These are phyloP conservation scores for Zaprionus gabonicus DNA, from an alignment of 1,140 invertebrate genomes.

Conservation along the genomic window DNA sequence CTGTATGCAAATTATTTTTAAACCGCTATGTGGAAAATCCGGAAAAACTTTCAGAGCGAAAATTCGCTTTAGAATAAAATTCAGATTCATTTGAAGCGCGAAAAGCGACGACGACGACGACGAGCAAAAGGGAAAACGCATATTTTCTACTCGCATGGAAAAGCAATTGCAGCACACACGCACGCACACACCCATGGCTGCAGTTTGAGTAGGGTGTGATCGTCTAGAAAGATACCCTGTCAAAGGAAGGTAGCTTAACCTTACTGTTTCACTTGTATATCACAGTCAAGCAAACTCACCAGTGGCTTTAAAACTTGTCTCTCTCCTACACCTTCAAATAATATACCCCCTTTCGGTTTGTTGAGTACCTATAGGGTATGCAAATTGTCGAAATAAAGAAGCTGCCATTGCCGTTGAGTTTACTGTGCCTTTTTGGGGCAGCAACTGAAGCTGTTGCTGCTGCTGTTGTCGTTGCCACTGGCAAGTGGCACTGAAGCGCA, in stretches of 20 bases:
- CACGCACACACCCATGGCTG: background rate
- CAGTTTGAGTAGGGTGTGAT: background rate
- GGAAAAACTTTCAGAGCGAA: background rate
- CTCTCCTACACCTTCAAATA: too few relatives aligned
- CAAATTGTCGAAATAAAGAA: constrained; percentile 24
- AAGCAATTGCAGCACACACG: constrained; percentile 16
- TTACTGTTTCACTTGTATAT: too few relatives aligned
- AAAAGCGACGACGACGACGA: constrained; percentile 1
- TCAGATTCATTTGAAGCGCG: background rate
- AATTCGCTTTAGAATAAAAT: constrained; percentile 20
- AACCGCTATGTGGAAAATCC: constrained; percentile 13
- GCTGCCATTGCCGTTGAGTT: constrained; percentile 24
- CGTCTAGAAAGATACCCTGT: background rate
- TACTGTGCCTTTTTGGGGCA: constrained; percentile 26
- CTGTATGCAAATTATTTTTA: constrained; percentile 3
- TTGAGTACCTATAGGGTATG: background rate
- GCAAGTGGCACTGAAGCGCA: constrained; percentile 26
- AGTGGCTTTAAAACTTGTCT: background rate
- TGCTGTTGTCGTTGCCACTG: constrained; percentile 4
- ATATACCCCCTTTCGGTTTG: background rate
- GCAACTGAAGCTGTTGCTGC: constrained; percentile 7
- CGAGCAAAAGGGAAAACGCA: constrained; percentile 14
- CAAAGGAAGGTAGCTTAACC: too few relatives aligned
- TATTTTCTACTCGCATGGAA: constrained; percentile 20
- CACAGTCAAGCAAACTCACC: too few relatives aligned